Conservation (phyloP, 2,888 invertebrate genomes). For the Callyntrura sp. region DNA sequence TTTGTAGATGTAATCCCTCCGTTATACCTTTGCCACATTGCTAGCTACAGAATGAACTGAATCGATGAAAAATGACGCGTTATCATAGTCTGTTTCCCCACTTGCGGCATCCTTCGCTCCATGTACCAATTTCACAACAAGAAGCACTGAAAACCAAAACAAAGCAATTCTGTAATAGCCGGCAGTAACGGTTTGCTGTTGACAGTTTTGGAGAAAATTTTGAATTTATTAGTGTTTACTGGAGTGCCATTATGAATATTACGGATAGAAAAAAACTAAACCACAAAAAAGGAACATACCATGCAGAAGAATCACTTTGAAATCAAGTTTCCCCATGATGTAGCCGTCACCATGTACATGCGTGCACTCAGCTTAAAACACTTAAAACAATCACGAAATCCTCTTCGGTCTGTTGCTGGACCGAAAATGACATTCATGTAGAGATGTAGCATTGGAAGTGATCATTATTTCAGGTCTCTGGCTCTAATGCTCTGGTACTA, state of each 20-base stretch:
- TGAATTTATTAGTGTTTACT: not conserved
- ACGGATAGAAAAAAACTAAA: not conserved
- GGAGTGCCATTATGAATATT: too few species aligned
- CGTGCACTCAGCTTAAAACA: slow-evolving; percentile 22
- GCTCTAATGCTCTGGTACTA: not conserved
- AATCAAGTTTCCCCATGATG: slow-evolving; percentile 70
- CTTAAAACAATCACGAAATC: slow-evolving; percentile 40
- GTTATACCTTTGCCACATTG: slow-evolving; percentile 80
- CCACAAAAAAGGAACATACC: slow-evolving; percentile 52
- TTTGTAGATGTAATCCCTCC: not conserved
- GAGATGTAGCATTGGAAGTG: slow-evolving; percentile 15
- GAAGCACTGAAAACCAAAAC: slow-evolving; percentile 53
- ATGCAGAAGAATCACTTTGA: slow-evolving; percentile 27
- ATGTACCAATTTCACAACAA: not conserved
- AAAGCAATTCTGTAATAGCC: not conserved
- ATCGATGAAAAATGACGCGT: slow-evolving; percentile 78
- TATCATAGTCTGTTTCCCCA: slow-evolving; percentile 66
- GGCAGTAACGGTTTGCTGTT: not conserved
- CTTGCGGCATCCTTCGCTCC: slow-evolving; percentile 33
- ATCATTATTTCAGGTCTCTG: not conserved
- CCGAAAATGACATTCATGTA: slow-evolving; percentile 67
- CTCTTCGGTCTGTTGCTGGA: slow-evolving; percentile 77
- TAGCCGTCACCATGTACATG: not conserved
- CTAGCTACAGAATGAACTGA: slow-evolving; percentile 79
- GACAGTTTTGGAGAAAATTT: not conserved